Percentiles rank a stretch among this genome's conserved stretches.
Evolutionary conservation across 2,888 invertebrate species (phyloP).

Genomic region (Taphrorychus bicolor): DNA sequence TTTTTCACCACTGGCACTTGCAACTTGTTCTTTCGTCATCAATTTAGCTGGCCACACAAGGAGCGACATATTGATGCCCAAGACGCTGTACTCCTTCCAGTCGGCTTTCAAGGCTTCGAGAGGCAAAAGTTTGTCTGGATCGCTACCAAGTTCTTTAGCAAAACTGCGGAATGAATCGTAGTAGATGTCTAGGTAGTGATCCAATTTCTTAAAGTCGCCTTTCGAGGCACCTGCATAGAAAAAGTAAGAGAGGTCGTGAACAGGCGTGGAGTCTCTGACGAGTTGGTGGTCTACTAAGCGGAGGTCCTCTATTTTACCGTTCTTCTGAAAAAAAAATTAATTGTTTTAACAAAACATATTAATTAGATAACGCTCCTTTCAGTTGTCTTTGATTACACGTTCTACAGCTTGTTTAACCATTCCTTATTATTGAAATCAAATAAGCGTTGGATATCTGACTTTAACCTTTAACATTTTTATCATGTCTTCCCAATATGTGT

Average conservation of each 20-base stretch:
- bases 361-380: no score
- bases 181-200: slow-evolving; percentile 49
- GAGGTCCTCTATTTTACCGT: slow-evolving; percentile 34
- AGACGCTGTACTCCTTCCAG: slow-evolving; percentile 22
- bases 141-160: slow-evolving; percentile 43
- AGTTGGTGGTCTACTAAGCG: slow-evolving; percentile 43
- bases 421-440: no score
- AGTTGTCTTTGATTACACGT: no score
- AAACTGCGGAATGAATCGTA: slow-evolving; percentile 45
- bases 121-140: slow-evolving; percentile 35
- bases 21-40: slow-evolving; percentile 1
- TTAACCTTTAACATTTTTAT: no score
- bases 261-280: slow-evolving; percentile 38
- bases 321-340: slow-evolving; percentile 36
- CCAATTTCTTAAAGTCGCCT: slow-evolving; percentile 45
- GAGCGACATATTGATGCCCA: slow-evolving; percentile 17
- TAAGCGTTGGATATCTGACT: no score
- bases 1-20: not conserved
- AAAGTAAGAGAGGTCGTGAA: slow-evolving; percentile 49
- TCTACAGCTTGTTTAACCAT: not conserved
- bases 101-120: slow-evolving; percentile 20
- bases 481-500: no score
- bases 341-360: no score
- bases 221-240: slow-evolving; percentile 48
- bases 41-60: slow-evolving; percentile 25